Conservation (phyloP, 2,888 invertebrate species). For the Luffia ferchaultella region DNA sequence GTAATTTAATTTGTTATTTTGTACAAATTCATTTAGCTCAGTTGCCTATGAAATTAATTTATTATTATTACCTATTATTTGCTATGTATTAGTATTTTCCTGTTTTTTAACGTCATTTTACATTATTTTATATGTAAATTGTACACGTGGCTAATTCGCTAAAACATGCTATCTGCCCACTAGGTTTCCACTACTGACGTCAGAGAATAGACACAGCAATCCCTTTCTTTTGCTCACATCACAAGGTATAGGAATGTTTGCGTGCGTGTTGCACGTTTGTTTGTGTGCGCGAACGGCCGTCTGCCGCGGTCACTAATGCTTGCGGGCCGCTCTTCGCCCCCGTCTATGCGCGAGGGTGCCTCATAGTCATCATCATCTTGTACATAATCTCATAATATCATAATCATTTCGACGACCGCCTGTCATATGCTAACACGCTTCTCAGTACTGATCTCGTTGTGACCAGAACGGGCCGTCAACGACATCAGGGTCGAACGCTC, state of each 20-base stretch:
- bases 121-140: not conserved
- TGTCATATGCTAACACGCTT: constrained; percentile 36
- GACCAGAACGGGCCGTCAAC: too few species aligned
- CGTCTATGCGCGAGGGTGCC: too few species aligned
- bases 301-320: constrained; percentile 21
- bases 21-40: too few species aligned
- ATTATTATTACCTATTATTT: not conserved
- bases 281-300: constrained; percentile 41
- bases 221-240: constrained; percentile 59
- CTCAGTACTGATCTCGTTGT: not conserved
- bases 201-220: constrained; percentile 62
- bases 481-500: not conserved
- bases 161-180: constrained; percentile 44
- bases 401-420: constrained; percentile 7
- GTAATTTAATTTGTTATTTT: constrained; percentile 25
- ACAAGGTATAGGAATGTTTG: constrained; percentile 64
- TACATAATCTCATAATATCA: constrained; percentile 1
- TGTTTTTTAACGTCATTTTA: not conserved
- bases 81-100: not conserved
- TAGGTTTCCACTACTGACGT: constrained; percentile 64
- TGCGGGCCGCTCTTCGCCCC: not conserved
- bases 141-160: not conserved
- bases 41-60: not conserved
- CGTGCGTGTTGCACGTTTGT: constrained; percentile 45
- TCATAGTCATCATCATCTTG: not conserved